phyloP scores from a whole-genome alignment of 2,888 invertebrate genomes.

The Polydrusus cervinus region DNA sequence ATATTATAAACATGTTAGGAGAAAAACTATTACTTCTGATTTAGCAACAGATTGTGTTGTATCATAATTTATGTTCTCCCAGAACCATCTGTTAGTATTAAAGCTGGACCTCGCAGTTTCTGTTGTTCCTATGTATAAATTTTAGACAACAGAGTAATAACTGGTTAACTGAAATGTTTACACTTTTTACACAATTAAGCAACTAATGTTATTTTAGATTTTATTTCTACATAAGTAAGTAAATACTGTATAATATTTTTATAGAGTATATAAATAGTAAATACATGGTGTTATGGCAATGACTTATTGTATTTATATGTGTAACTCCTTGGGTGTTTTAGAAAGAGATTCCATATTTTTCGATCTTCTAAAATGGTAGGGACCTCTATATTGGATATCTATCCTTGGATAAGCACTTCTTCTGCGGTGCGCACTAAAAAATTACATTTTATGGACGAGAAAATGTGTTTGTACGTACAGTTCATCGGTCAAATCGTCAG shows the following conservation, averaged over 20 bases:
- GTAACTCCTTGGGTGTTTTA: no score
- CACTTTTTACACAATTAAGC: constrained; percentile 15
- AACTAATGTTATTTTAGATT: not conserved
- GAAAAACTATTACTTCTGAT: not conserved
- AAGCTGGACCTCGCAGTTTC: constrained; percentile 53
- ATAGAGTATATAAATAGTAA: not conserved
- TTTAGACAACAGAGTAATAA: constrained; percentile 38
- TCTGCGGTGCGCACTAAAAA: no score
- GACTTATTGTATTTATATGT: no score
- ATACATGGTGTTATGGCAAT: no score
- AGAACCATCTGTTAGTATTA: constrained; percentile 46
- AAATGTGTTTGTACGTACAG: no score
- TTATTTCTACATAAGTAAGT: not conserved
- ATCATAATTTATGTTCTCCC: constrained; percentile 37
- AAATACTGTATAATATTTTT: not conserved
- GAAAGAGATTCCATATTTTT: no score
- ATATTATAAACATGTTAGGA: no score
- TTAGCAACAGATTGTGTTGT: constrained; percentile 17
- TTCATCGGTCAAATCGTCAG: no score
- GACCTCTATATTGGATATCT: no score
- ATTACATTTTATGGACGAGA: no score
- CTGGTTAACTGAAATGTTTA: constrained; percentile 19
- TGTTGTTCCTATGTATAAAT: constrained; percentile 46
- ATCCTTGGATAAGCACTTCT: no score
- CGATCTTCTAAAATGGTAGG: no score